Conservation (phyloP, 2,888 invertebrate genomes). For the Papilio elwesi region DNA sequence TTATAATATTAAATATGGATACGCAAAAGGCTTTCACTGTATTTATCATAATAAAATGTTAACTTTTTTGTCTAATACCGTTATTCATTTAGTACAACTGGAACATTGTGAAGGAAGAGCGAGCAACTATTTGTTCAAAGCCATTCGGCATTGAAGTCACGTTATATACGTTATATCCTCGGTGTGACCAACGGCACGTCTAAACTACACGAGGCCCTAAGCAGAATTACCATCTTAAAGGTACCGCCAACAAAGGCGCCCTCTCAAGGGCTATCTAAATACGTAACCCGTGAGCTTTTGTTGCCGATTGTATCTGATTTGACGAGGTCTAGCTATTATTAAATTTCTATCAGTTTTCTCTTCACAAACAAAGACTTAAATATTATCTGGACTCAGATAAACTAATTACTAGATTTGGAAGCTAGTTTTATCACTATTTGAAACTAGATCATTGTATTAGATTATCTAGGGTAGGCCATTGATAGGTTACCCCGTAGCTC, state of each 20-base stretch:
- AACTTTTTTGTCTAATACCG: background rate
- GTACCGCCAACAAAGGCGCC: constrained; percentile 57
- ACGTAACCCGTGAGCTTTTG: constrained; percentile 18
- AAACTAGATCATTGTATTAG: no score
- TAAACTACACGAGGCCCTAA: constrained; percentile 57
- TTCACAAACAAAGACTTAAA: constrained; percentile 13
- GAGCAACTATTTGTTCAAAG: constrained; percentile 7
- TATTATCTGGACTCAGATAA: background rate
- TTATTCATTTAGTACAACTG: constrained; percentile 6
- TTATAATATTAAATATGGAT: no score
- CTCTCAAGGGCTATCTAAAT: constrained; percentile 55
- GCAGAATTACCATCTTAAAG: constrained; percentile 71
- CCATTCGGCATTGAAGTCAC: constrained; percentile 11
- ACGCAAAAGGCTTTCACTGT: no score
- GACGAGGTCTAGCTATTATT: constrained; percentile 29
- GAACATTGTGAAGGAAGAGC: background rate
- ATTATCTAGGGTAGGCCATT: no score
- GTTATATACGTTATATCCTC: constrained; percentile 35
- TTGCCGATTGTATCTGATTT: constrained; percentile 23
- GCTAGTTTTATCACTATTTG: background rate
- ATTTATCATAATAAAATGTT: background rate
- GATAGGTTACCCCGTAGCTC: no score
- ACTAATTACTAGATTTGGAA: background rate
- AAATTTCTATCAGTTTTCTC: constrained; percentile 23
- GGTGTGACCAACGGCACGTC: constrained; percentile 47